Evolutionary conservation across 2,113 vertebrate species (phyloP).

Genomic region (Trichomycterus rosablanca): DNA sequence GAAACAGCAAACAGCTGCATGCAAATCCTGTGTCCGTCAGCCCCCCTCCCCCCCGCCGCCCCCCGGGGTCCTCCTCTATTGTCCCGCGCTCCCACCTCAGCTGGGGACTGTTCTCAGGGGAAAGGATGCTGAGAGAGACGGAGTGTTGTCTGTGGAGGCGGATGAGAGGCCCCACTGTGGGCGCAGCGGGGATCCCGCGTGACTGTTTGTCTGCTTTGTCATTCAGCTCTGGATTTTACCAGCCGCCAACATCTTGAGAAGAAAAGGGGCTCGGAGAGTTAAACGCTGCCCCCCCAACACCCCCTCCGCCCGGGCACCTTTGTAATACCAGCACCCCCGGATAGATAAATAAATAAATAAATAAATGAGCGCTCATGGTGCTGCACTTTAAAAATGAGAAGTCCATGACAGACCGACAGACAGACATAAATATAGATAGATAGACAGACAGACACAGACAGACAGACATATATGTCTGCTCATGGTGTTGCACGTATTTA

Average conservation of each 20-base stretch:
- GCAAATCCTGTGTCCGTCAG: constrained; percentile 73
- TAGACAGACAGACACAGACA: too few relatives aligned
- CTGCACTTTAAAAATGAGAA: too few relatives aligned
- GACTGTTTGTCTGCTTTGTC: constrained; percentile 70
- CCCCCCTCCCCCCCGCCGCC: constrained; percentile 49
- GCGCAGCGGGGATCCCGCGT: constrained; percentile 74
- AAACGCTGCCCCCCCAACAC: constrained; percentile 61
- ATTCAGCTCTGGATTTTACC: constrained; percentile 63
- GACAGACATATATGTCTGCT: too few relatives aligned
- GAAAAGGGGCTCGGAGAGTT: constrained; percentile 67
- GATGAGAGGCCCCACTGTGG: constrained; percentile 75
- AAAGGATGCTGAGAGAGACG: constrained; percentile 47
- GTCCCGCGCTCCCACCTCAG: constrained; percentile 76
- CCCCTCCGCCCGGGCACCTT: too few relatives aligned
- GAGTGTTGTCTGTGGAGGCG: constrained; percentile 74
- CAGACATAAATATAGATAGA: too few relatives aligned
- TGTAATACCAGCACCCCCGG: too few relatives aligned
- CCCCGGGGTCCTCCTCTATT: constrained; percentile 77
- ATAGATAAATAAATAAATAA: too few relatives aligned
- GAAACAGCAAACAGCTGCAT: constrained; percentile 94
- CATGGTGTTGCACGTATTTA: too few relatives aligned
- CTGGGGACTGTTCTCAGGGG: constrained; percentile 79
- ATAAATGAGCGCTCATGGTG: too few relatives aligned
- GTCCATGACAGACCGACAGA: too few relatives aligned
- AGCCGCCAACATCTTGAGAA: constrained; percentile 71